Base-by-base conservation (phyloP, 30 jellyfish, hydroid and myxozoan genomes). In the Hydra vulgaris region DNA sequence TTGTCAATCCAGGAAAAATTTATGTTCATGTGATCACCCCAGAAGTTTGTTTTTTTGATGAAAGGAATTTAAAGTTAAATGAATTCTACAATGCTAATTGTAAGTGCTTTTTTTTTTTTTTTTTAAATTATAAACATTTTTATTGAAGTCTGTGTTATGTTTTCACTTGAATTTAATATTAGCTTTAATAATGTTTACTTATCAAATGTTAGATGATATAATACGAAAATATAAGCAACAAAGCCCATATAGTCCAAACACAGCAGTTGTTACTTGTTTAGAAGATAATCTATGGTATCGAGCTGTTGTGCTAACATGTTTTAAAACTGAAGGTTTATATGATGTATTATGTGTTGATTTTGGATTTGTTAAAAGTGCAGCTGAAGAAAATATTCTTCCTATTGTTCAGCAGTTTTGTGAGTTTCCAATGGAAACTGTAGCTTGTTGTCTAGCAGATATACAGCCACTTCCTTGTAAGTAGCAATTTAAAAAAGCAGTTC, bases 391-490 rank as follows among this genome's bases (percentile, higher is more conserved):
- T 3, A 66, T 94, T 7, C 84, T 89, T 54, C 96, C 99, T 7
- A 92, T 94, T 19, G 82, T 66, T 17, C 86, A 84, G 53, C 74
- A 72, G 74, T 94, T 94, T 87, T 94, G 95, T 66, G 92, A 87
- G 55, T 40, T 94, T 73, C 99, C 99, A 21, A 81, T 87, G 88
- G 95, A 88, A 82, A 84, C 94, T 15, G 70, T 87, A 8, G 88
- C 95, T 40, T 94, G 99, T 71, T 79, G 95, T 25, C 69, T 94
- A 25, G 99, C 99, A 15, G 99, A 85, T 74, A 72, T 88, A 23
- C 83, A 81, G 22, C 96, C 96, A 55, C 68, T 78, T 76, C 70
- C 71, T 21, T 40, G 87, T 80, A 80, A 66, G 87, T 70, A 20
- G 20, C 12, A 70, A 18, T n/a, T n/a, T n/a, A n/a, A n/a, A n/a